These are phyloP conservation scores for Echinops telfairi DNA, from an alignment of 2,113 vertebrate species.

Conservation along the genomic window DNA sequence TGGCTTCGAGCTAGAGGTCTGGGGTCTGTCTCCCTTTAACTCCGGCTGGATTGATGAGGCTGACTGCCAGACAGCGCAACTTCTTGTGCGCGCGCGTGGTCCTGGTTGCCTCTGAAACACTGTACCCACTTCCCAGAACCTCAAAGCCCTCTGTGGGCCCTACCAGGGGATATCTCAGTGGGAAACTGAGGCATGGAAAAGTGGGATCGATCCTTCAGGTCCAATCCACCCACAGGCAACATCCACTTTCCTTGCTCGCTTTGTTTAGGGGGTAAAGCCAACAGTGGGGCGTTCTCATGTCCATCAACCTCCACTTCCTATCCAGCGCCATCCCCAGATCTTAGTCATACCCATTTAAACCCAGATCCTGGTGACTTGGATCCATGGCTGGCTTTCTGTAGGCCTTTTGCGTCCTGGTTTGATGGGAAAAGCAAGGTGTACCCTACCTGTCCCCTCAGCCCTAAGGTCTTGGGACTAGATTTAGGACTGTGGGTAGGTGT, in stretches of 20 bases:
- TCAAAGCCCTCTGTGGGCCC: background rate
- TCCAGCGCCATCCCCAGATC: background rate
- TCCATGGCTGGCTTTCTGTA: background rate
- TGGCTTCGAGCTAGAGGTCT: background rate
- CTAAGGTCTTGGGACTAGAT: background rate
- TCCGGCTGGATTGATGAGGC: background rate
- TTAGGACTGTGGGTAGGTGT: background rate
- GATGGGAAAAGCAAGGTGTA: background rate
- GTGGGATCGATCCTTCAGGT: no score
- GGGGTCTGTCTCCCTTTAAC: background rate
- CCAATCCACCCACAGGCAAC: background rate
- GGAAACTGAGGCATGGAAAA: background rate
- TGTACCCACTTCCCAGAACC: background rate
- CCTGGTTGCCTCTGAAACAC: background rate
- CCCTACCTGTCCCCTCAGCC: background rate
- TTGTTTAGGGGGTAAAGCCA: background rate
- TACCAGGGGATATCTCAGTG: background rate
- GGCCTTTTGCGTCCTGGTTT: background rate
- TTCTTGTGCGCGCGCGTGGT: no score
- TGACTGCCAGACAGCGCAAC: background rate
- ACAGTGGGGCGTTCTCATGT: background rate
- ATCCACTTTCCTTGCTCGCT: background rate
- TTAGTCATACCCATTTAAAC: background rate
- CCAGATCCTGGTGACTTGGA: background rate
- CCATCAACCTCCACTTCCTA: background rate